These are phyloP conservation scores for Aramus guarauna DNA, from an alignment of 2,113 vertebrate genomes.

Conservation along the genomic window DNA sequence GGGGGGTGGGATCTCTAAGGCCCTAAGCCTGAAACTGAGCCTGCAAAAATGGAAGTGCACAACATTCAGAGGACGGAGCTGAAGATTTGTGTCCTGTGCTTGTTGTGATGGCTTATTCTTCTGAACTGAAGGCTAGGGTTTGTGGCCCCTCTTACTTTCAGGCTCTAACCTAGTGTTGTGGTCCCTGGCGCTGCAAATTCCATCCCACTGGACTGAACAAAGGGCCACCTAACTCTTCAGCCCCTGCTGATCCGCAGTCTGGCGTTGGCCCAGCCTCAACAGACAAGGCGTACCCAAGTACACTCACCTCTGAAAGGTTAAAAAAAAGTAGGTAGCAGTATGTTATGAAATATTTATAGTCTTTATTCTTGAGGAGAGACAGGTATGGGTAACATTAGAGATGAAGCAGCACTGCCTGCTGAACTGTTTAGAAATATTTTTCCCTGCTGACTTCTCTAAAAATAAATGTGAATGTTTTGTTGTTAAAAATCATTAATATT, in stretches of 20 bases:
- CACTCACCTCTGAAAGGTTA: background rate
- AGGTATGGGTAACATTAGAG: background rate
- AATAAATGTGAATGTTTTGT: background rate
- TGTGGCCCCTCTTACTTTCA: background rate
- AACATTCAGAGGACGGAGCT: background rate
- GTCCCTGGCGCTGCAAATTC: background rate
- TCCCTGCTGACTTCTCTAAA: background rate
- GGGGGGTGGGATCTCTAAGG: accelerated
- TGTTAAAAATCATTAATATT: background rate
- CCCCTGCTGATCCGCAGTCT: background rate
- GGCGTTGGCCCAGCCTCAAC: background rate
- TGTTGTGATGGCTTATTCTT: background rate
- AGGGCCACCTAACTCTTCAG: background rate
- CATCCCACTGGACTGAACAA: background rate
- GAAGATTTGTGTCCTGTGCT: background rate
- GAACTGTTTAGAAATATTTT: background rate
- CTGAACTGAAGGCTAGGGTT: background rate
- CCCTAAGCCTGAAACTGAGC: background rate
- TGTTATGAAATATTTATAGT: background rate
- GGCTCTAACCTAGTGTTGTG: background rate
- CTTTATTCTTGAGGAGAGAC: background rate
- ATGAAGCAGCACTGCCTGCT: background rate
- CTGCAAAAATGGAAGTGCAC: background rate
- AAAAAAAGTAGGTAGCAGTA: background rate
- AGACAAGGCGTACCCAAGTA: background rate